Base-by-base conservation (phyloP, 2,888 invertebrate species). In the Clusia tigrina region DNA sequence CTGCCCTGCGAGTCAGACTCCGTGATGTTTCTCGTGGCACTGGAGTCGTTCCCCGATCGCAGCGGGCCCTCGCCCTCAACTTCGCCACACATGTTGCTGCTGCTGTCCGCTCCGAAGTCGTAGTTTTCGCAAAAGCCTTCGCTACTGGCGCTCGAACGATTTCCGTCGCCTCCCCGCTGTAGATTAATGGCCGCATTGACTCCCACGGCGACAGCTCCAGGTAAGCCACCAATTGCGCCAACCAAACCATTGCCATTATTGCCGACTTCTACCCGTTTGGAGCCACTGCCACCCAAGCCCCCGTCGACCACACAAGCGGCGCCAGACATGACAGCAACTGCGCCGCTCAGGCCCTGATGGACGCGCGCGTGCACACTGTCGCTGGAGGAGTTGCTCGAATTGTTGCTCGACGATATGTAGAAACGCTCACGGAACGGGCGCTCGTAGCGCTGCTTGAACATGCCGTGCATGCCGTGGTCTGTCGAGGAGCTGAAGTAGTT, bases 51-150 rank as follows among this genome's bases (percentile, higher is more conserved):
- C 1, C 65, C 58, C 12, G 75, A 74, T 46, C 67, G 69, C 15
- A 74, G 32, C 1, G 74, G 72, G n/a, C 70, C 71, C 0, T 73
- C 76, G 52, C 73, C 69, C 17, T 67, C 74, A n/a, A n/a, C n/a
- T n/a, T 73, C 87, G 69, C 88, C 87, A 60, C 76, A 79, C 54
- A 79, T 76, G 60, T 82, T 83, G 42, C 89, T 89, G 55, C 88
- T 89, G 60, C 88, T 88, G 65, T 89, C 89, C 71, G 90, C 91
- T 56, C 89, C 89, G 76, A 93, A 93, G 66, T 92, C 91, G 71
- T 95, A 94, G 78, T 95, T 95, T 84, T 97, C 96, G 84, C 96
- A 97, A 84, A 97, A 97, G 54, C 97, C 96, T 86, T 97, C 96
- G 70, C 96, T 96, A 72, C 96, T 96, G 12, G 95, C 92, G 78